phyloP scores from a whole-genome alignment of 2,888 invertebrate genomes.

The Pristionchus entomophagus region DNA sequence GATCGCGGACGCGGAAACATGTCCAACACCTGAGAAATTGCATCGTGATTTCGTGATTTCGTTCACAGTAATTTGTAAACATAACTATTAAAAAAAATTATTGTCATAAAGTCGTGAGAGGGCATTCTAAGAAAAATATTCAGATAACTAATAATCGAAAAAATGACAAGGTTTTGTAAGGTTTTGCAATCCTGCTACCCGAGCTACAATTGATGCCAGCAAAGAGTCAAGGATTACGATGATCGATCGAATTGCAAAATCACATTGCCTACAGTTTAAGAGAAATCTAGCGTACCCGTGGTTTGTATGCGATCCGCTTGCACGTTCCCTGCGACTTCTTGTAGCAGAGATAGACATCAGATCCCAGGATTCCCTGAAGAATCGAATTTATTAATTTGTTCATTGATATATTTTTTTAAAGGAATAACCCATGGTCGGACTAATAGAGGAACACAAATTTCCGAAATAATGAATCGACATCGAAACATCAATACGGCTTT shows the following conservation, averaged over 20 bases:
- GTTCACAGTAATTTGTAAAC: not conserved
- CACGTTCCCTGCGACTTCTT: constrained; percentile 99
- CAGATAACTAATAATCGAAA: constrained; percentile 78
- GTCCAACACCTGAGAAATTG: constrained; percentile 56
- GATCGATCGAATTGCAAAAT: too few species aligned
- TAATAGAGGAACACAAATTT: too few species aligned
- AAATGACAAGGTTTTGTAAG: too few species aligned
- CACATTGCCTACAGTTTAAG: too few species aligned
- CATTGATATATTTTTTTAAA: too few species aligned
- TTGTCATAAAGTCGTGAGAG: too few species aligned
- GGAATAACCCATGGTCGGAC: too few species aligned
- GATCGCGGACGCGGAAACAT: constrained; percentile 55
- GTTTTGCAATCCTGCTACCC: too few species aligned
- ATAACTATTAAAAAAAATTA: not conserved
- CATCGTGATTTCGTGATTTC: not conserved
- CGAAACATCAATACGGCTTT: too few species aligned
- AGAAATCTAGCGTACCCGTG: constrained; percentile 82
- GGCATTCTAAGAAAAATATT: not conserved
- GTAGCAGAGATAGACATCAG: constrained; percentile 97
- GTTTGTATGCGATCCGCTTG: constrained; percentile 92
- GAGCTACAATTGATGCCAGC: too few species aligned
- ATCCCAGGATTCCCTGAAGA: constrained; percentile 82
- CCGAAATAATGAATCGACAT: too few species aligned
- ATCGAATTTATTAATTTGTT: not conserved
- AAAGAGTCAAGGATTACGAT: too few species aligned